phyloP scores from a whole-genome alignment of 2,797 vertebrate genomes.

The Urocyon cinereoargenteus region DNA sequence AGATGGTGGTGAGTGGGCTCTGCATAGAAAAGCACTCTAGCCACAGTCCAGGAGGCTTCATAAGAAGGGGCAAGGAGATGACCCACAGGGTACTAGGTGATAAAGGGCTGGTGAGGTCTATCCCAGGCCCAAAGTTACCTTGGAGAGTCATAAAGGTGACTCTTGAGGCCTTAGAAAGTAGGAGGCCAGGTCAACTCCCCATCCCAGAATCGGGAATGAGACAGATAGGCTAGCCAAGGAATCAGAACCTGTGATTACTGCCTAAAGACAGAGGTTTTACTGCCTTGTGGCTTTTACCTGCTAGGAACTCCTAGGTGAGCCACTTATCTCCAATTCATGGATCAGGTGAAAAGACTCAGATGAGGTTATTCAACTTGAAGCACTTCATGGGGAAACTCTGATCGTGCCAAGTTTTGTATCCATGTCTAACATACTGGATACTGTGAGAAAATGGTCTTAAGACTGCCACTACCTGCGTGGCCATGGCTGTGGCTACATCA shows the following conservation, averaged over 20 bases:
- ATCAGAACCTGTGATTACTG: rapidly evolving
- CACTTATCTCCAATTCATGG: not conserved
- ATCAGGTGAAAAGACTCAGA: not conserved
- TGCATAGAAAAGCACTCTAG: not conserved
- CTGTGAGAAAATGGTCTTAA: not conserved
- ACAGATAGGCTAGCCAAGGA: not conserved
- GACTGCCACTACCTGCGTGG: rapidly evolving
- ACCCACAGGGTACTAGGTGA: too few relatives aligned
- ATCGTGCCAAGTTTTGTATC: not conserved
- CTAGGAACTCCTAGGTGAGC: not conserved
- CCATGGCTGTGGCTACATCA: rapidly evolving
- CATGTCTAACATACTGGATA: rapidly evolving
- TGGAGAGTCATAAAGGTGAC: not conserved
- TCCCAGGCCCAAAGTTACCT: not conserved
- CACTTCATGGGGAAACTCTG: not conserved
- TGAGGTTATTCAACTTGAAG: too few relatives aligned
- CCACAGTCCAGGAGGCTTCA: not conserved
- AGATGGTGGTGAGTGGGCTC: not conserved
- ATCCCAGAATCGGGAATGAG: not conserved
- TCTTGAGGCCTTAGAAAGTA: rapidly evolving
- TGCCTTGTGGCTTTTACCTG: not conserved
- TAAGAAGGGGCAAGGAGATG: not conserved
- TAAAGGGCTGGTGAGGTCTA: not conserved
- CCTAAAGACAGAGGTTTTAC: rapidly evolving
- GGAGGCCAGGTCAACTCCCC: not conserved